phyloP scores from a whole-genome alignment of 2,113 vertebrate genomes.

The Tylochromis polylepis region DNA sequence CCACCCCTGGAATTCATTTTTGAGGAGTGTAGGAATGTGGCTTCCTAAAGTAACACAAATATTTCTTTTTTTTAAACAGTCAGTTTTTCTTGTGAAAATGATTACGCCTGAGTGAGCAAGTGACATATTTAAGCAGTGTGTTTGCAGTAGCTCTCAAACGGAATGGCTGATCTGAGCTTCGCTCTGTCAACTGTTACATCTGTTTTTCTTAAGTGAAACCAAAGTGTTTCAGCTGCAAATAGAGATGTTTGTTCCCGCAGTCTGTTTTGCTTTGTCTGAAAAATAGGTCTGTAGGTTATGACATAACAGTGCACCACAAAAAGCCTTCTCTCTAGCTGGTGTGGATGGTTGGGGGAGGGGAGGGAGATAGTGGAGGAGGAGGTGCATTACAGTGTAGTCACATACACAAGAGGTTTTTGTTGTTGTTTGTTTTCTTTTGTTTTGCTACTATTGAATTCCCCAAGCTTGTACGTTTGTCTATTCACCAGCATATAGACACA shows the following conservation, averaged over 20 bases:
- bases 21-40: conserved; percentile 16
- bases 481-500: background rate
- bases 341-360: conserved; percentile 41
- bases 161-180: background rate
- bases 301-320: conserved; percentile 66
- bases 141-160: background rate
- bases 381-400: conserved; percentile 47
- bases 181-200: background rate
- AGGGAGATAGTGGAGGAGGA: conserved; percentile 5
- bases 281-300: conserved; percentile 59
- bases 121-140: background rate
- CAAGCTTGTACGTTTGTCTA: background rate
- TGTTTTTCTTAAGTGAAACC: background rate
- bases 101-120: background rate
- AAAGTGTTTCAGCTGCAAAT: background rate
- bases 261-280: conserved; percentile 41
- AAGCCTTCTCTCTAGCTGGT: conserved; percentile 40
- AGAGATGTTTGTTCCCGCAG: background rate
- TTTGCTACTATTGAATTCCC: conserved; percentile 1
- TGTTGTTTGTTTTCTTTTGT: background rate
- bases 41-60: background rate
- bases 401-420: conserved; percentile 31
- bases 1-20: conserved; percentile 41
- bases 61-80: background rate
- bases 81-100: background rate